Conservation (phyloP, 2,797 vertebrate species). For the Mergus octosetaceus region DNA sequence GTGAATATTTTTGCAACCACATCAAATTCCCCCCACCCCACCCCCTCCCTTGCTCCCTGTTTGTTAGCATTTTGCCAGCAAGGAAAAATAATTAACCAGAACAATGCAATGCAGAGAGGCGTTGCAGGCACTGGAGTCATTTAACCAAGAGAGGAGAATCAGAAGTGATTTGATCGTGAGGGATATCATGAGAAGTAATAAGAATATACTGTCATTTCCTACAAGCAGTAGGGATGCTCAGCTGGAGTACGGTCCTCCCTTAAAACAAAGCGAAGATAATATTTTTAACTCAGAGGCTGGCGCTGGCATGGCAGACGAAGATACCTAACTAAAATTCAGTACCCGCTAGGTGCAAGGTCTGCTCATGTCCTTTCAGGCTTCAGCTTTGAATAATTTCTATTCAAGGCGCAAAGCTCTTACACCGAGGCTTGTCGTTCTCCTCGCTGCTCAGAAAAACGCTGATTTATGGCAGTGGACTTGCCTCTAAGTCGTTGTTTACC, state of each 20-base stretch:
- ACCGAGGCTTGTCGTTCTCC: neutral
- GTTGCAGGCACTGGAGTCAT: neutral
- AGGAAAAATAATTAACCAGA: conserved; percentile 19
- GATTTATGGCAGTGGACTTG: conserved; percentile 49
- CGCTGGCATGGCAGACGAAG: neutral
- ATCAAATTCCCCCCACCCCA: neutral
- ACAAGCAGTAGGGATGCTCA: neutral
- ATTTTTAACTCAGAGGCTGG: neutral
- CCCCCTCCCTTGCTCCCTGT: neutral
- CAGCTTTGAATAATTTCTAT: neutral
- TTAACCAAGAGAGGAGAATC: conserved; percentile 11
- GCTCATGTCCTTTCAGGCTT: neutral
- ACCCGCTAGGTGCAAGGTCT: neutral
- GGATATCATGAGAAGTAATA: neutral
- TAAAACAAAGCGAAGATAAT: neutral
- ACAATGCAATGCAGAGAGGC: neutral
- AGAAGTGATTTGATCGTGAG: conserved; percentile 36
- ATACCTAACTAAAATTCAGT: neutral
- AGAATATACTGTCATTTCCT: conserved; percentile 20
- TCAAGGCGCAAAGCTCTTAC: neutral
- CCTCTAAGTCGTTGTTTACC: neutral
- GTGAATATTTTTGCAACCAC: neutral
- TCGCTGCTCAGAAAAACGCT: neutral
- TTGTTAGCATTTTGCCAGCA: neutral
- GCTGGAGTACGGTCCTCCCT: neutral